Evolutionary conservation across 1,140 invertebrate species (phyloP), one percentile per base, ranked within the genome.

Genomic region (Trachymyrmex septentrionalis): DNA sequence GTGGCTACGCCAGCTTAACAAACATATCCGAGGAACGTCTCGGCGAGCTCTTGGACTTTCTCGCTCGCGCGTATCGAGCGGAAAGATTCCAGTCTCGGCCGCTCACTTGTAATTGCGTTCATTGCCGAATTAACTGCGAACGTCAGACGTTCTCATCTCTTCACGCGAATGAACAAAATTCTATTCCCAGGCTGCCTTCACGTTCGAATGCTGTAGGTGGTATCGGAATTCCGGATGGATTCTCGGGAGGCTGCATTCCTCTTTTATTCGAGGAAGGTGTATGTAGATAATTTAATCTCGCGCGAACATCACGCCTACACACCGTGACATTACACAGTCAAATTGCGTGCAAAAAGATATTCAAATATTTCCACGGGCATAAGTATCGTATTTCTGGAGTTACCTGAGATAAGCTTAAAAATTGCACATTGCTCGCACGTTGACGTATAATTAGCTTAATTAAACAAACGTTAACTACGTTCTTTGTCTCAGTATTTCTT

Each of bases 51-150:
- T 34, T 55, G 30, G 73, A 78, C 73, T 76, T 85, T 85, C 67
- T 63, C 81, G 71, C 71, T 76, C 48, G 72, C 50, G 73, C 82
- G 73, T 85, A 78, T 57, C 21, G 63, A 85, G 73, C 59, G 82
- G 82, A 85, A 84, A 85, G 80, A 90, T 90, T 81, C 55, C 55
- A 63, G 38, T 61, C 69, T 84, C 38, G n/a, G 27, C 24, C 55
- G n/a, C 38, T 84, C 69, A 75, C 80, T 75, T 80, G 85, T 69
- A 85, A 90, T 89, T 87, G 73, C 85, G 88, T 63, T 90, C 72
- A 89, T 89, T 90, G 86, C 86, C 88, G 85, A 90, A 81, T 90
- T 89, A 90, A 87, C 85, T n/a, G 30, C 48, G 30, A 38, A 82
- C 21, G 69, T 59, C 78, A 57, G 16, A 72, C 66, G 53, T 72